A percentile compares a stretch with the other conserved stretches of the same genome.
Conservation (phyloP, 2,888 invertebrate genomes). For the Nemapogon koenigi region DNA sequence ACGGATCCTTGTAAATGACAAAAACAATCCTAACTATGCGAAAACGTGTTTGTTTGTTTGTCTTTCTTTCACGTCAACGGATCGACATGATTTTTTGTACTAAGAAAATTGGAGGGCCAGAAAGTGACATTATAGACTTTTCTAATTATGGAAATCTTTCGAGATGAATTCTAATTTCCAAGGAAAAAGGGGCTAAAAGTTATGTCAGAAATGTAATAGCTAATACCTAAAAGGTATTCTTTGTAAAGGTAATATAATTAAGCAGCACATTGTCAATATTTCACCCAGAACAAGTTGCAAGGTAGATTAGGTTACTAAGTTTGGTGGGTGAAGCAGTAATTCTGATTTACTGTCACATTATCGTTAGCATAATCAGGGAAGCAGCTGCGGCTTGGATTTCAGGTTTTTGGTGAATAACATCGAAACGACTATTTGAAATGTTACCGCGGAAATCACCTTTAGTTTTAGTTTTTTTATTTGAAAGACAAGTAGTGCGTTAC, state of each 20-base stretch:
- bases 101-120: no score
- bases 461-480: neutral
- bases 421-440: constrained; percentile 9
- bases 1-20: no score
- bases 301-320: constrained; percentile 15
- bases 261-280: constrained; percentile 6
- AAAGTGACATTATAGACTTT: no score
- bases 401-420: constrained; percentile 8
- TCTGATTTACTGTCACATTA: constrained; percentile 30
- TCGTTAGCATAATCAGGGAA: constrained; percentile 37
- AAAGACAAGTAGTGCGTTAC: neutral
- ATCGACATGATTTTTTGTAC: no score
- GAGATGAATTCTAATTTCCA: no score
- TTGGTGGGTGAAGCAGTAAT: constrained; percentile 20
- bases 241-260: constrained; percentile 5
- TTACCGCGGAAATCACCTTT: neutral
- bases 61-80: no score
- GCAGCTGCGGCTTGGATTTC: constrained; percentile 23
- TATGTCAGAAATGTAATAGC: no score
- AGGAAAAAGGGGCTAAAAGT: no score
- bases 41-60: no score
- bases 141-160: no score
- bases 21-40: no score
- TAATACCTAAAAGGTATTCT: no score
- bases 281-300: constrained; percentile 7